Evolutionary conservation across 2,113 vertebrate genomes (phyloP).

Genomic region (Oryzias woworae): DNA sequence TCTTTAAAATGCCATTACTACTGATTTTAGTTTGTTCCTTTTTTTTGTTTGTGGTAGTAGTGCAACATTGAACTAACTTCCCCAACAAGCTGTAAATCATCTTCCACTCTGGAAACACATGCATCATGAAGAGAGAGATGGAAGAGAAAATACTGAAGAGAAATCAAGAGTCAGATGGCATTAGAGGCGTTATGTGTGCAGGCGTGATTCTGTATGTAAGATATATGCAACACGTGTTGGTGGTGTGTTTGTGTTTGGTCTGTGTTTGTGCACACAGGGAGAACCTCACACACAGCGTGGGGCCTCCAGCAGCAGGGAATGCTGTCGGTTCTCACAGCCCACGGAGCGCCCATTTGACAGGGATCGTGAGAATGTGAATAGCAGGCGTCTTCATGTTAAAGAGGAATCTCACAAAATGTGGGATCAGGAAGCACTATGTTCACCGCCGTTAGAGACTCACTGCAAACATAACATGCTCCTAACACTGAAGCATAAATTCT

Average conservation of each 20-base stretch:
- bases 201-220: conserved; percentile 12
- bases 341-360: conserved; percentile 38
- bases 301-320: conserved; percentile 29
- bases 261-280: conserved; percentile 11
- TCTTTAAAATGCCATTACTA: too few relatives aligned
- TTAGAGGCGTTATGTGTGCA: neutral
- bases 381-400: conserved; percentile 23
- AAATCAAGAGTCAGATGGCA: neutral
- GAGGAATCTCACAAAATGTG: conserved; percentile 28
- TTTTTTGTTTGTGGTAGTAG: too few relatives aligned
- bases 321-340: conserved; percentile 57
- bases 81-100: too few relatives aligned
- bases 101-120: too few relatives aligned
- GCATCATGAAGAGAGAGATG: neutral
- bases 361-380: conserved; percentile 60
- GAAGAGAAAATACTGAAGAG: neutral
- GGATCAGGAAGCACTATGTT: conserved; percentile 8
- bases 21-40: too few relatives aligned
- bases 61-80: too few relatives aligned
- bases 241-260: conserved; percentile 40
- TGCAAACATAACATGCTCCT: neutral
- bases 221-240: conserved; percentile 29
- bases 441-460: neutral
- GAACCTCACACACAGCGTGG: conserved; percentile 9
- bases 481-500: too few relatives aligned